Conservation (phyloP, 2,888 invertebrate genomes). For the Drosophila greeni region DNA sequence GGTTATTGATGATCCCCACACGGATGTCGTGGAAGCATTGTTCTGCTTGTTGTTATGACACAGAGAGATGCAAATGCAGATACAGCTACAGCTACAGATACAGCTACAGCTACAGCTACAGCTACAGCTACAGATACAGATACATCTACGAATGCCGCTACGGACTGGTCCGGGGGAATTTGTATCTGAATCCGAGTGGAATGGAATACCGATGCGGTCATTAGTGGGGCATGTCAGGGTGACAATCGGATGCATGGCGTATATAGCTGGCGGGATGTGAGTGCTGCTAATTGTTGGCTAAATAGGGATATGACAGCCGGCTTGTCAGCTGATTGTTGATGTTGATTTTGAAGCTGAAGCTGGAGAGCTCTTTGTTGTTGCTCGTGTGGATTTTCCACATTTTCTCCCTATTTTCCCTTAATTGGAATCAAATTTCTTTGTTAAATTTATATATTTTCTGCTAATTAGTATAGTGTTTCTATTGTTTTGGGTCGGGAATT, state of each 20-base stretch:
- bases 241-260: constrained; percentile 37
- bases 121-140: not conserved
- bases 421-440: too few species aligned
- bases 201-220: constrained; percentile 28
- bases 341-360: not conserved
- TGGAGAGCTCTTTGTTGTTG: not conserved
- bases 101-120: constrained; percentile 1
- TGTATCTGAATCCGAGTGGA: constrained; percentile 3
- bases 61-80: constrained; percentile 21
- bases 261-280: constrained; percentile 33
- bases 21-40: constrained; percentile 10
- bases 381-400: too few species aligned
- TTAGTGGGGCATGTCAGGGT: constrained; percentile 26
- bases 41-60: constrained; percentile 33
- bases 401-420: too few species aligned
- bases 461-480: too few species aligned
- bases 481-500: too few species aligned
- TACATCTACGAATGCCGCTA: not conserved
- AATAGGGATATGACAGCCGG: constrained; percentile 21
- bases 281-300: constrained; percentile 27
- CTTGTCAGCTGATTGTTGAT: constrained; percentile 21
- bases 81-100: constrained; percentile 6
- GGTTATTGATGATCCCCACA: constrained; percentile 39
- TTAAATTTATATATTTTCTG: too few species aligned
- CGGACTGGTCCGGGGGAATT: not conserved